Base-by-base conservation (phyloP, 2,888 invertebrate genomes). In the Lepidochrysops patricia region DNA sequence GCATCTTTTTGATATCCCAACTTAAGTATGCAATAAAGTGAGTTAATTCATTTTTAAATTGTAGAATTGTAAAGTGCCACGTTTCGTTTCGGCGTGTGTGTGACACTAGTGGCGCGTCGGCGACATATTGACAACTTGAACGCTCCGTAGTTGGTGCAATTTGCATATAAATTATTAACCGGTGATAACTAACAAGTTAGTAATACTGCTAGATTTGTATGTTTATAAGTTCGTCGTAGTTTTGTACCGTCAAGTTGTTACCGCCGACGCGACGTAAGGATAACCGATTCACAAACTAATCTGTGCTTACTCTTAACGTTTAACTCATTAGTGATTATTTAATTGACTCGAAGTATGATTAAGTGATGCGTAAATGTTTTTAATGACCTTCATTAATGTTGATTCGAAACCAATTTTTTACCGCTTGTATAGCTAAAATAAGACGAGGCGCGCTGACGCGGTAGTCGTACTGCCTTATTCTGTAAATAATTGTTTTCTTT, bases 251-350 rank as follows among this genome's bases (percentile, higher is more conserved):
- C 35, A 25, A 58, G 52, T 58, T 52, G 50, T 58, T 26, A 25
- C 23, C 50, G 58, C 50, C 50, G 34, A 15, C 58, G 50, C 50
- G 43, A 58, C 54, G 35, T 73, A 70, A 70, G 62, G 62, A 70
- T 86, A 86, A 88, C 82, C 83, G 76, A 82, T 87, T 87, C 87
- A 89, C 88, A 86, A 88, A 88, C 87, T 89, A 89, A 87, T 86
- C 75, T 83, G 63, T 79, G 86, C 86, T 88, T 87, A 82, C 77
- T 80, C 77, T 84, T 86, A 77, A 82, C 80, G 75, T 84, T 81
- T 87, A 87, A 86, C 84, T 82, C 75, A 75, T 84, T 85, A 84
- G 85, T 80, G 72, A 82, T 84, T 80, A 85, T 77, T 82, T 80
- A 70, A 84, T 81, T 82, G 85, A 86, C 85, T 85, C 86, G 83